A percentile compares a stretch with the other conserved stretches of the same genome.
phyloP scores from a whole-genome alignment of 92 coral and sea anemone species.

The Zoanthus gigantus region DNA sequence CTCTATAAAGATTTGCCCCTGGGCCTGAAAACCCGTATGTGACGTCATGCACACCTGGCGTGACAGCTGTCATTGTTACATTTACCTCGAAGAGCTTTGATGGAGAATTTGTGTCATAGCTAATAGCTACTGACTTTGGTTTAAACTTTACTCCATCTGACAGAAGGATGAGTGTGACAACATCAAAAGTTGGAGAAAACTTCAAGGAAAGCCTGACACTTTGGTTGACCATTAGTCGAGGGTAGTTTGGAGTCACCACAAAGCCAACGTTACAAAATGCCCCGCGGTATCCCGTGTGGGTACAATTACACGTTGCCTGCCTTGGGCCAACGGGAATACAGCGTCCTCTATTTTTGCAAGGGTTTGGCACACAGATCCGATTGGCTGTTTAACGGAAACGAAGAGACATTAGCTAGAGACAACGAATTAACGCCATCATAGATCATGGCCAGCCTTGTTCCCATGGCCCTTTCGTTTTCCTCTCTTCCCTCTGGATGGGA shows the following conservation, averaged over 20 bases:
- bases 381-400: conserved; percentile 50
- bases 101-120: conserved; percentile 25
- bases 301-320: conserved; percentile 69
- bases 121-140: conserved; percentile 46
- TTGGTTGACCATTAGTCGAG: conserved; percentile 42
- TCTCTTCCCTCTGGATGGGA: not conserved
- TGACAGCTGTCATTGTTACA: conserved; percentile 59
- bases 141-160: conserved; percentile 54
- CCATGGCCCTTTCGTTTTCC: not conserved
- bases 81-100: conserved; percentile 45
- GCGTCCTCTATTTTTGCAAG: conserved; percentile 70
- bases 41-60: conserved; percentile 66
- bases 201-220: conserved; percentile 53
- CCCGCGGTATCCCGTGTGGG: conserved; percentile 73
- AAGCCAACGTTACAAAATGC: conserved; percentile 60
- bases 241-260: conserved; percentile 61
- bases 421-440: not conserved
- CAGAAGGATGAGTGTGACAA: conserved; percentile 44
- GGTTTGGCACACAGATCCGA: conserved; percentile 75
- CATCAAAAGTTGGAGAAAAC: conserved; percentile 64
- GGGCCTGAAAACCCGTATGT: conserved; percentile 71
- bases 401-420: not conserved
- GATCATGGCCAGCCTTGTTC: not conserved
- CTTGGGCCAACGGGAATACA: conserved; percentile 63
- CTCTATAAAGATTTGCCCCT: conserved; percentile 54